Evolutionary conservation across 2,113 vertebrate species (phyloP).

Genomic region (Dunckerocampus dactyliophorus): DNA sequence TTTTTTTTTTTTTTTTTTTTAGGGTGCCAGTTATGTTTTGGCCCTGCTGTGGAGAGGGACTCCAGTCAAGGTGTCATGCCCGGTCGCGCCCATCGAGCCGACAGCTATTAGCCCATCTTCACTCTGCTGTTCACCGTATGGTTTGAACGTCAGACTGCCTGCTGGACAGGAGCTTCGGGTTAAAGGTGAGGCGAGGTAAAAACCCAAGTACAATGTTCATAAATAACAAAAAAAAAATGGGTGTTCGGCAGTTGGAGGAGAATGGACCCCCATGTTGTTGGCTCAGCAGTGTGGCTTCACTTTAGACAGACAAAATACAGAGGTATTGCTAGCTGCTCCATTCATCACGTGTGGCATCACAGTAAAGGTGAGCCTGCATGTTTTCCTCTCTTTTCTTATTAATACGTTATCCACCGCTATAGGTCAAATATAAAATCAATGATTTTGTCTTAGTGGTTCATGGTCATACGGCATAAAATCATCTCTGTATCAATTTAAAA

Average conservation of each 20-base stretch:
- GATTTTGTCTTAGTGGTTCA: too few relatives aligned
- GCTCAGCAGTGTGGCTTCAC: slow-evolving; percentile 52
- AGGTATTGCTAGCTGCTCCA: slow-evolving; percentile 18
- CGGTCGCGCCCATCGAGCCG: slow-evolving; percentile 9
- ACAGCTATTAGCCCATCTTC: slow-evolving; percentile 1
- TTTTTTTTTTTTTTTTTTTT: background rate
- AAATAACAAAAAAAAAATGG: background rate
- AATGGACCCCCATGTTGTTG: slow-evolving; percentile 43
- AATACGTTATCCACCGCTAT: background rate
- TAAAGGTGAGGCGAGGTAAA: slow-evolving; percentile 36
- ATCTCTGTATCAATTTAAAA: too few relatives aligned
- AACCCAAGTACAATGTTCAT: background rate
- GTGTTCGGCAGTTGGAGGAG: slow-evolving; percentile 43
- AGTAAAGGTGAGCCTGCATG: slow-evolving; percentile 32
- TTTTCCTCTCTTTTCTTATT: background rate
- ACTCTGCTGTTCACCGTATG: slow-evolving; percentile 45
- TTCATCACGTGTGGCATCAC: slow-evolving; percentile 52
- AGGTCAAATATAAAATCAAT: too few relatives aligned
- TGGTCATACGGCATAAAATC: too few relatives aligned
- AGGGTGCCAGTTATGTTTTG: slow-evolving; percentile 47
- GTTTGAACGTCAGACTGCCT: slow-evolving; percentile 34
- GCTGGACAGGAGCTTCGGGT: slow-evolving; percentile 26
- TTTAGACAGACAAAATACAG: slow-evolving; percentile 16
- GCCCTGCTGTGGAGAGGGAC: slow-evolving; percentile 56
- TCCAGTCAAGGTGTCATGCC: slow-evolving; percentile 50